Evolutionary conservation across 2,113 vertebrate genomes (phyloP).

Genomic region (Excalfactoria chinensis): DNA sequence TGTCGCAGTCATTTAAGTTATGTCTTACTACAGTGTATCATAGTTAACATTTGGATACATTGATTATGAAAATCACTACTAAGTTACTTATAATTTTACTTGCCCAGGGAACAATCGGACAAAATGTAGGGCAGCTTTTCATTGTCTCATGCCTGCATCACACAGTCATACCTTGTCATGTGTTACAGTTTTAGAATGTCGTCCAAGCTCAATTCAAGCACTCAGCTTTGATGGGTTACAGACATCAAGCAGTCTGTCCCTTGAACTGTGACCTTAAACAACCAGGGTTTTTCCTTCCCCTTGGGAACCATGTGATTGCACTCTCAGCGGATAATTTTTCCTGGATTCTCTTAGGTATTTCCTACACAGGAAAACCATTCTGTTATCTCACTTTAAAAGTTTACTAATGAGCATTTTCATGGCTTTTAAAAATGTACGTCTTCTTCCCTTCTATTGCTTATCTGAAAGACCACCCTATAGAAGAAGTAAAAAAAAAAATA

Average conservation of each 20-base stretch:
- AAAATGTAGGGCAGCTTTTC: accelerated
- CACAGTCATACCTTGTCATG: not conserved
- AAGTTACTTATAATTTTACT: not conserved
- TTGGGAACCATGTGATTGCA: constrained; percentile 73
- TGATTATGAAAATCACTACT: not conserved
- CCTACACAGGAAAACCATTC: constrained; percentile 69
- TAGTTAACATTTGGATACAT: not conserved
- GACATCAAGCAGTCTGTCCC: constrained; percentile 52
- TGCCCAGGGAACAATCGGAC: not conserved
- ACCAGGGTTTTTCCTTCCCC: constrained; percentile 69
- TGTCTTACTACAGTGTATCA: not conserved
- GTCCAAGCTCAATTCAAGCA: not conserved
- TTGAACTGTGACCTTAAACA: constrained; percentile 72
- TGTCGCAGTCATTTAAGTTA: not conserved
- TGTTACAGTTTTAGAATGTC: not conserved
- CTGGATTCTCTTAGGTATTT: constrained; percentile 75
- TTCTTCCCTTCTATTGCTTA: constrained; percentile 52
- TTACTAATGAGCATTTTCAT: constrained; percentile 39
- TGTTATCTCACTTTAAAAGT: constrained; percentile 63
- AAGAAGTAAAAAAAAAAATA: constrained; percentile 27
- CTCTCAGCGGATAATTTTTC: constrained; percentile 76
- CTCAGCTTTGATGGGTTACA: constrained; percentile 1
- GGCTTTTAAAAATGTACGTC: not conserved
- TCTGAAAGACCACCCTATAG: constrained; percentile 38
- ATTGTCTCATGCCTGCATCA: not conserved